These are phyloP conservation scores for Zaprionus camerounensis DNA, from an alignment of 1,140 invertebrate species.

Conservation along the genomic window DNA sequence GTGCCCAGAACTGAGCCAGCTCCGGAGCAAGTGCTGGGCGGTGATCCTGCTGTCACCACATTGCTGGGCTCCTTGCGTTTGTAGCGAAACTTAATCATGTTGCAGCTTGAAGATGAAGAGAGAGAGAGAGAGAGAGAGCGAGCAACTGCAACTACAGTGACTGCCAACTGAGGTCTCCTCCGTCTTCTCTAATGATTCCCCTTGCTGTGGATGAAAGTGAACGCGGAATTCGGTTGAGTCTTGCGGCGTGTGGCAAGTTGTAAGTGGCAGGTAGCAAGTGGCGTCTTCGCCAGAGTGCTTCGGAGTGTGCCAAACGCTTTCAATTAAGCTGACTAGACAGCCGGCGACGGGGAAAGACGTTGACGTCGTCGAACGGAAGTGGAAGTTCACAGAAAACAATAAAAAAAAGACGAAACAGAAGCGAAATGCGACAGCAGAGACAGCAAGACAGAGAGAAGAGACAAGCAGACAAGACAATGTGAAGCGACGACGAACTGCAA, in stretches of 20 bases:
- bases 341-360: constrained; percentile 1
- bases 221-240: constrained; percentile 6
- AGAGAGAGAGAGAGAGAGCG: too few species aligned
- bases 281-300: neutral
- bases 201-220: neutral
- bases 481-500: neutral
- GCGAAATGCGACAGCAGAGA: neutral
- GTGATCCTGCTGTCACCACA: constrained; percentile 45
- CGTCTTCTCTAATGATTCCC: neutral
- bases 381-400: constrained; percentile 19
- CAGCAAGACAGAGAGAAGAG: neutral
- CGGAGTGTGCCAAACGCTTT: constrained; percentile 18
- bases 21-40: constrained; percentile 52
- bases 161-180: neutral
- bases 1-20: neutral
- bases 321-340: constrained; percentile 30
- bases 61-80: constrained; percentile 86
- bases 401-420: constrained; percentile 17
- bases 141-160: neutral
- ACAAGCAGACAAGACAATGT: neutral
- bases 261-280: neutral
- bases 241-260: neutral
- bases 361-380: constrained; percentile 52
- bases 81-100: constrained; percentile 88
- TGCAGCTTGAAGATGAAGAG: constrained; percentile 12